phyloP scores from a whole-genome alignment of 2,797 vertebrate species.

The Stomatorhinus walkeri region DNA sequence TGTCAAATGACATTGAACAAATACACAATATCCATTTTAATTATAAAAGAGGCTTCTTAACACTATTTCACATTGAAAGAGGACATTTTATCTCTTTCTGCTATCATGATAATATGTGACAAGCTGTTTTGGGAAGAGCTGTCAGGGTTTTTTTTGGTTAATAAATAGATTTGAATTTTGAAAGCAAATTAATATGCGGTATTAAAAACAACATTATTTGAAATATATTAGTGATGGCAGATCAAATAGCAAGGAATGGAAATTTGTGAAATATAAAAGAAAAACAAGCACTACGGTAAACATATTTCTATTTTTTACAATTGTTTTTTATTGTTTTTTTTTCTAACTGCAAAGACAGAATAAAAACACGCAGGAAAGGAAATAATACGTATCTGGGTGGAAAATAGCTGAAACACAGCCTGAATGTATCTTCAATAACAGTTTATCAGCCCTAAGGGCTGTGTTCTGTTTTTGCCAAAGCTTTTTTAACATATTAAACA shows the following conservation, averaged over 20 bases:
- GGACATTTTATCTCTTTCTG: not conserved
- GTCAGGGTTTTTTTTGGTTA: slow-evolving; percentile 11
- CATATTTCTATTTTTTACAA: not conserved
- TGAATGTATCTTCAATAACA: not conserved
- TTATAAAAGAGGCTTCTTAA: slow-evolving; percentile 40
- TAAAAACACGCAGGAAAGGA: not conserved
- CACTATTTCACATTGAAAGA: not conserved
- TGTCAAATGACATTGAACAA: not conserved
- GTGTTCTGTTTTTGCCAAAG: not conserved
- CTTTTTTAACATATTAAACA: not conserved
- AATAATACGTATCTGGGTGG: not conserved
- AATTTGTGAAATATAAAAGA: not conserved
- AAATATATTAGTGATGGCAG: not conserved
- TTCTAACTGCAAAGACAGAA: not conserved
- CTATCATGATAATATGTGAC: slow-evolving; percentile 19
- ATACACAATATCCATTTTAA: not conserved
- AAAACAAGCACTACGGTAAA: not conserved
- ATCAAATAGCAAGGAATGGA: not conserved
- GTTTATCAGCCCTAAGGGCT: not conserved
- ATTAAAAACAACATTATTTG: not conserved
- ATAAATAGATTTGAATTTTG: not conserved
- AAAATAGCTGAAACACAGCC: not conserved
- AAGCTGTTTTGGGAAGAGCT: slow-evolving; percentile 45
- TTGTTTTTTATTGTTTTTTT: not conserved
- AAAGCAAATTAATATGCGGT: not conserved